Percentiles rank a stretch among this genome's conserved stretches.
Conservation (phyloP, 2,888 invertebrate genomes). For the Hirtodrosophila duncani region DNA sequence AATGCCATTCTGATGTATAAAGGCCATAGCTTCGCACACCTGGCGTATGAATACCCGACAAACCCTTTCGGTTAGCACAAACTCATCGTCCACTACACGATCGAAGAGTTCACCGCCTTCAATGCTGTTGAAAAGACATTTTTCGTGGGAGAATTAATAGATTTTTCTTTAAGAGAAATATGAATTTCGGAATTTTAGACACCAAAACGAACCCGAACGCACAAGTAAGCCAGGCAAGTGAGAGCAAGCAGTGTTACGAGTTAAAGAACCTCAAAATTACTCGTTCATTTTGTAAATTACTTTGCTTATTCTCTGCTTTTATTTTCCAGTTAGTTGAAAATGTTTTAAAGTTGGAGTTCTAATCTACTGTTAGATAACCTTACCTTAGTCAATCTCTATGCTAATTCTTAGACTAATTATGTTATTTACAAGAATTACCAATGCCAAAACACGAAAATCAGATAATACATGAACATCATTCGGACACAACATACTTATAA, state of each 20-base stretch:
- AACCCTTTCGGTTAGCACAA: conserved; percentile 96
- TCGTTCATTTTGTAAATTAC: too few relatives aligned
- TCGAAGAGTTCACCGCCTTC: conserved; percentile 99
- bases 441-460: conserved; percentile 69
- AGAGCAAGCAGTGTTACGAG: too few relatives aligned
- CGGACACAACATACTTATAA: conserved; percentile 24
- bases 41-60: conserved; percentile 98
- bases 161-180: neutral
- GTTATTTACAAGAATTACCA: conserved; percentile 63
- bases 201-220: too few relatives aligned
- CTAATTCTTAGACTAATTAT: conserved; percentile 31
- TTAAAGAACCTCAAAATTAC: too few relatives aligned
- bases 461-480: conserved; percentile 68
- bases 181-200: too few relatives aligned
- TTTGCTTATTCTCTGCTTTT: too few relatives aligned
- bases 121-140: conserved; percentile 83
- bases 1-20: conserved; percentile 96
- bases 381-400: conserved; percentile 44
- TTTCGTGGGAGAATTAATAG: neutral
- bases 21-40: conserved; percentile 98
- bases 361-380: too few relatives aligned
- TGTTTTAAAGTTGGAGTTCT: conserved; percentile 14
- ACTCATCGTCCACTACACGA: conserved; percentile 98
- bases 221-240: too few relatives aligned
- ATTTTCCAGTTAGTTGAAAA: neutral